phyloP scores from a whole-genome alignment of 2,113 vertebrate genomes.

The Noturus placidus region DNA sequence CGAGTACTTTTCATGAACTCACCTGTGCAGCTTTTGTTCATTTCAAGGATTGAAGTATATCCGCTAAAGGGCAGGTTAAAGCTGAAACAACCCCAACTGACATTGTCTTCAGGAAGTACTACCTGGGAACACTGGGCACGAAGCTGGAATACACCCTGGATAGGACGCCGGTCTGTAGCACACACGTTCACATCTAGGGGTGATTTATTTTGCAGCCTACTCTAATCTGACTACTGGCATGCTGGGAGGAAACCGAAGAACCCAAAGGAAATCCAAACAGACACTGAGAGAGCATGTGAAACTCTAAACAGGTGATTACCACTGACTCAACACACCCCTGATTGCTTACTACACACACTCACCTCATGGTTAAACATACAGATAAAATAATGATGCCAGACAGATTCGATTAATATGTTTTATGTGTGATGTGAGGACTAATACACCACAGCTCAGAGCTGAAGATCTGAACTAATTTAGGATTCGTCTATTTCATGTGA shows the following conservation, averaged over 20 bases:
- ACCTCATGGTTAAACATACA: neutral
- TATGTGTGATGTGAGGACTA: neutral
- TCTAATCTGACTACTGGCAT: neutral
- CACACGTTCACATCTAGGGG: conserved; percentile 46
- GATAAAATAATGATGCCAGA: neutral
- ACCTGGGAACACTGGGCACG: neutral
- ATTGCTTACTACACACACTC: neutral
- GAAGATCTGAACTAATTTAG: neutral
- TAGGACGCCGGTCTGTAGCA: neutral
- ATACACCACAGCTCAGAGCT: neutral
- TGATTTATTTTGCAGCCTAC: neutral
- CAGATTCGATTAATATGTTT: neutral
- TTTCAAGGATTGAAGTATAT: neutral
- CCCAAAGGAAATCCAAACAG: no score
- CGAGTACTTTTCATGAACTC: neutral
- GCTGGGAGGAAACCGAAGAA: neutral
- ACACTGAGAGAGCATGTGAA: neutral
- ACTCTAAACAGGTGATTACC: neutral
- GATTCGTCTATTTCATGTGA: neutral
- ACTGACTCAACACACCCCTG: neutral
- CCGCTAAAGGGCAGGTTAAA: no score
- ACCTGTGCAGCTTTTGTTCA: neutral
- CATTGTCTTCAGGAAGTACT: neutral
- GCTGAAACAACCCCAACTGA: neutral
- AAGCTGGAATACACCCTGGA: neutral